Percentiles rank a stretch among this genome's conserved stretches.
Conservation (phyloP, 1,140 invertebrate species). For the Aphaenogaster floridana region DNA sequence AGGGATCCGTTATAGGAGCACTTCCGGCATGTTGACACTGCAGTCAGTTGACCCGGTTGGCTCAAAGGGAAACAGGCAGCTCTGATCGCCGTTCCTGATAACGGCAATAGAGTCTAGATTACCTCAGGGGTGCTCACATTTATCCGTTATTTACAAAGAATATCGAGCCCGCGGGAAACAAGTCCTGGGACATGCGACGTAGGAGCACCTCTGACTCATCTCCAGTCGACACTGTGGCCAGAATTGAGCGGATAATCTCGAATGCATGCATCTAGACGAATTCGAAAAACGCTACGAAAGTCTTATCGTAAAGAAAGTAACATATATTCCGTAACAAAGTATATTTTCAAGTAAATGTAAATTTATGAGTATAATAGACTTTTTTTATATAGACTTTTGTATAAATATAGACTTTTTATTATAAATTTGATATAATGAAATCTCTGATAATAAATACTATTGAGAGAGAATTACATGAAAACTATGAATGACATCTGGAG, state of each 20-base stretch:
- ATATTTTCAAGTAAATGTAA: background rate
- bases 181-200: background rate
- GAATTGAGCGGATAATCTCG: constrained; percentile 72
- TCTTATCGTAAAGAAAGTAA: background rate
- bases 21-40: constrained; percentile 81
- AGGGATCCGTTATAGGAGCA: constrained; percentile 76
- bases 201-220: constrained; percentile 65
- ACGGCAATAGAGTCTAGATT: constrained; percentile 81
- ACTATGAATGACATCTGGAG: background rate
- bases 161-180: background rate
- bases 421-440: constrained; percentile 5
- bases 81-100: constrained; percentile 80
- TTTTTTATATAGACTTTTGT: too few species aligned
- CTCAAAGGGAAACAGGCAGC: constrained; percentile 79
- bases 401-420: background rate
- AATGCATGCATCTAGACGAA: constrained; percentile 75
- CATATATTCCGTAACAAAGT: background rate
- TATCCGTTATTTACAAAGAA: constrained; percentile 46
- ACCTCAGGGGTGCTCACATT: constrained; percentile 78
- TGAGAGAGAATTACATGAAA: background rate
- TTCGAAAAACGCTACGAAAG: constrained; percentile 38
- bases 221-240: constrained; percentile 46
- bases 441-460: background rate
- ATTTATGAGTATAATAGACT: background rate
- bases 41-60: constrained; percentile 79